phyloP scores from a whole-genome alignment of 2,797 vertebrate genomes.

The Sebastes taczanowskii region DNA sequence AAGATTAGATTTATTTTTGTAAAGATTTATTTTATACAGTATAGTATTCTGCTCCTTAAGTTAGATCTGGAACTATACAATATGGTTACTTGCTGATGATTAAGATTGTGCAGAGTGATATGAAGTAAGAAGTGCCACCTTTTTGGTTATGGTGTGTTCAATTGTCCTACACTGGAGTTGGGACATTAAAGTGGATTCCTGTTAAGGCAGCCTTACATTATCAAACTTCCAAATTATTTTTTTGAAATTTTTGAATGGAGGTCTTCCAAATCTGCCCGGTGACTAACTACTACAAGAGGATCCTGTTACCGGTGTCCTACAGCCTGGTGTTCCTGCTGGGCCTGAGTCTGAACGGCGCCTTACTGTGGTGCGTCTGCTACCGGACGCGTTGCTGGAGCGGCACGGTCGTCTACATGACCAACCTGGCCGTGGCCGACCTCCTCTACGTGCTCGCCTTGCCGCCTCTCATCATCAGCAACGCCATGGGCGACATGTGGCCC shows the following conservation, averaged over 20 bases:
- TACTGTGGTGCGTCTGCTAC: conserved; percentile 63
- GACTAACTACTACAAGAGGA: conserved; percentile 52
- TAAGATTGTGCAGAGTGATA: too few relatives aligned
- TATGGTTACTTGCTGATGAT: too few relatives aligned
- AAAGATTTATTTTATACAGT: too few relatives aligned
- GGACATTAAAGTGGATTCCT: too few relatives aligned
- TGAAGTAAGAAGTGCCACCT: too few relatives aligned
- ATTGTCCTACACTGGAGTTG: too few relatives aligned
- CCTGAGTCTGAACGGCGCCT: conserved; percentile 61
- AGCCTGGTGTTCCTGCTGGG: conserved; percentile 68
- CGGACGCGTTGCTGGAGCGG: conserved; percentile 59
- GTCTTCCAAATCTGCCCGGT: conserved; percentile 53
- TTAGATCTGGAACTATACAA: too few relatives aligned
- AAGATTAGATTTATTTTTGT: too few relatives aligned
- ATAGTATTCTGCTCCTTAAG: too few relatives aligned
- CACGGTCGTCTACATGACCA: conserved; percentile 68
- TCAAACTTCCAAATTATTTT: not conserved
- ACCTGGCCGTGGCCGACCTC: conserved; percentile 75
- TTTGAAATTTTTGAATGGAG: conserved; percentile 23
- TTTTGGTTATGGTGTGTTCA: too few relatives aligned
- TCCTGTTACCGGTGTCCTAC: conserved; percentile 70
- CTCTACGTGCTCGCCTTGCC: conserved; percentile 72
- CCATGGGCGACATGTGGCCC: conserved; percentile 58
- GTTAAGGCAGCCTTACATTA: not conserved
- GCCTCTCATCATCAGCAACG: conserved; percentile 68